Conservation (phyloP, 2,797 vertebrate species). For the Benthosema pterotum region DNA sequence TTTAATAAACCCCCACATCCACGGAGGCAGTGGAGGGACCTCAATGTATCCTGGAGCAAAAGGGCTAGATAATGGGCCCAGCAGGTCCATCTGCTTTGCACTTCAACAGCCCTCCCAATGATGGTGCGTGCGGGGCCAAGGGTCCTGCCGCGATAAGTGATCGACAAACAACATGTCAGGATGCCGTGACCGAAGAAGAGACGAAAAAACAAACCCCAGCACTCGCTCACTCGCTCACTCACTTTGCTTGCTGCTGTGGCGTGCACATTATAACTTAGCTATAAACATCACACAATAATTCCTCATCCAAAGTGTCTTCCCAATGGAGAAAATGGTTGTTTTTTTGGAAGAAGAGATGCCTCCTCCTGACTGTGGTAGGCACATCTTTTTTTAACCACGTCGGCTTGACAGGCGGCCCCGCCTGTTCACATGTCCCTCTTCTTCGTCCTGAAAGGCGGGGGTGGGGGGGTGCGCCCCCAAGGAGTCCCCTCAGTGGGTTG, state of each 20-base stretch:
- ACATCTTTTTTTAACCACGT: conserved; percentile 71
- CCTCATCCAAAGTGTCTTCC: conserved; percentile 26
- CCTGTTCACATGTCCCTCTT: conserved; percentile 67
- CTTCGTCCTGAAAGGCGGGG: conserved; percentile 74
- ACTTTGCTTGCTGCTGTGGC: no score
- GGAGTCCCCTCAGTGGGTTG: conserved; percentile 63
- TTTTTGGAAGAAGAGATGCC: conserved; percentile 64
- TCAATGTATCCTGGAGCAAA: conserved; percentile 72
- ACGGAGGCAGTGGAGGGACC: conserved; percentile 58
- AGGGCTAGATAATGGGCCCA: conserved; percentile 76
- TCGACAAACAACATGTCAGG: conserved; percentile 66
- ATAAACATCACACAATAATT: conserved; percentile 50
- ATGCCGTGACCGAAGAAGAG: conserved; percentile 52
- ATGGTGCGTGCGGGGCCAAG: conserved; percentile 47
- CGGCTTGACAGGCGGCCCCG: conserved; percentile 66
- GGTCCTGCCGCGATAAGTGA: conserved; percentile 64
- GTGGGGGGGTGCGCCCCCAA: conserved; percentile 53
- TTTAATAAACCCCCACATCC: conserved; percentile 83
- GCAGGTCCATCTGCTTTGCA: conserved; percentile 72
- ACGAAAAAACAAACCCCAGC: conserved; percentile 62
- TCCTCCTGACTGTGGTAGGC: conserved; percentile 54
- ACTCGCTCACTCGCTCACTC: conserved; percentile 49
- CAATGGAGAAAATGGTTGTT: conserved; percentile 36
- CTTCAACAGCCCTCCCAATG: conserved; percentile 58
- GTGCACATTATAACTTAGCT: not conserved